phyloP scores from a whole-genome alignment of 2,113 vertebrate genomes.

The Phaethornis superciliosus region DNA sequence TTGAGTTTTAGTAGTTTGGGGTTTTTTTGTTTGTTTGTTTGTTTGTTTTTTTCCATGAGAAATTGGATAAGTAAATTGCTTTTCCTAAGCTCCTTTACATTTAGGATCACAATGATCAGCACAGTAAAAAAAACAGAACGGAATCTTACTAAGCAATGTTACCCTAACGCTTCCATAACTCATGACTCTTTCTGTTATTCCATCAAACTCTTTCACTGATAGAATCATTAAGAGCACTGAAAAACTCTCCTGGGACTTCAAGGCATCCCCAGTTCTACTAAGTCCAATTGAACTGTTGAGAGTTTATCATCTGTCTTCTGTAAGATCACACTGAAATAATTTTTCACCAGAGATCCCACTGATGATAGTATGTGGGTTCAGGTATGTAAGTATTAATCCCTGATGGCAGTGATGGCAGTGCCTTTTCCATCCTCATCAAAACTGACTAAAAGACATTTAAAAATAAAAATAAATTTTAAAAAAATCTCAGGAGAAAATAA shows the following conservation, averaged over 20 bases:
- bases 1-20: background rate
- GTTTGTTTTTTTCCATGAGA: background rate
- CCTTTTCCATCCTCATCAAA: rapidly evolving
- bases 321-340: background rate
- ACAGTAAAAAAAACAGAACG: background rate
- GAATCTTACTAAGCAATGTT: background rate
- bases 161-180: background rate
- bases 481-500: background rate
- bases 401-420: background rate
- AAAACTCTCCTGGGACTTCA: background rate
- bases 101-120: slow-evolving; percentile 23
- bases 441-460: background rate
- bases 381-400: background rate
- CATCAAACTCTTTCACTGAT: background rate
- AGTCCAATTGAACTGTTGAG: background rate
- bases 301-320: background rate
- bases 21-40: background rate
- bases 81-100: background rate
- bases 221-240: background rate
- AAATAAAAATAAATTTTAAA: background rate
- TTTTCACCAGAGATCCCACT: background rate
- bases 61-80: slow-evolving; percentile 21
- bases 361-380: background rate
- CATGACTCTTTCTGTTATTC: background rate
- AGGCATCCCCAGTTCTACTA: background rate